Conservation (phyloP, 2,797 vertebrate species). For the Gallinago nigripennis region DNA sequence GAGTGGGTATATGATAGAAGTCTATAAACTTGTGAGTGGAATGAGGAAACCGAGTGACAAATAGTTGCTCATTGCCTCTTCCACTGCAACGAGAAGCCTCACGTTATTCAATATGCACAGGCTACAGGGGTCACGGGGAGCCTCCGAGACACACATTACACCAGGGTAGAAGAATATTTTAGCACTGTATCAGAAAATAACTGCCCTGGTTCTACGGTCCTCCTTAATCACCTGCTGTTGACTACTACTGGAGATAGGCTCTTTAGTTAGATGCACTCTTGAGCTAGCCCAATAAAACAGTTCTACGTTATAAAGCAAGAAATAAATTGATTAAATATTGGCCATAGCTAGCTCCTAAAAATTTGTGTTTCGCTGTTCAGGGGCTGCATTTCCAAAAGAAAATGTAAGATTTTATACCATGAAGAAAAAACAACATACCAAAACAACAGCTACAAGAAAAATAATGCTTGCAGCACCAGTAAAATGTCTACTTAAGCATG, state of each 20-base stretch:
- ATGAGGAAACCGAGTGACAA: neutral
- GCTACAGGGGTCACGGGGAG: neutral
- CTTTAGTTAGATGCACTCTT: neutral
- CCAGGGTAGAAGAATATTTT: neutral
- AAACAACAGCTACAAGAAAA: neutral
- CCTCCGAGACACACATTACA: neutral
- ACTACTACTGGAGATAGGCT: neutral
- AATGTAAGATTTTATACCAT: neutral
- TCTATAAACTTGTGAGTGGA: neutral
- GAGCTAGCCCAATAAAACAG: neutral
- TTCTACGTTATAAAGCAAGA: neutral
- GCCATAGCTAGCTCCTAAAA: neutral
- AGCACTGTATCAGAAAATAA: neutral
- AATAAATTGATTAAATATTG: neutral
- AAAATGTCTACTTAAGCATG: neutral
- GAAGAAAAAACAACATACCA: neutral
- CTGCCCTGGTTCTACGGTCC: neutral
- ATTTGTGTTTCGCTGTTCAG: neutral
- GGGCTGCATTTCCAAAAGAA: neutral
- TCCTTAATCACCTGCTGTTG: neutral
- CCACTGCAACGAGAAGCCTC: neutral
- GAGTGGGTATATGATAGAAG: neutral
- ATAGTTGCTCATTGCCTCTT: neutral
- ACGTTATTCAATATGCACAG: neutral
- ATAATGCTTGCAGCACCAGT: neutral